phyloP scores from a whole-genome alignment of 2,113 vertebrate genomes.

The Ploceus nigricollis region DNA sequence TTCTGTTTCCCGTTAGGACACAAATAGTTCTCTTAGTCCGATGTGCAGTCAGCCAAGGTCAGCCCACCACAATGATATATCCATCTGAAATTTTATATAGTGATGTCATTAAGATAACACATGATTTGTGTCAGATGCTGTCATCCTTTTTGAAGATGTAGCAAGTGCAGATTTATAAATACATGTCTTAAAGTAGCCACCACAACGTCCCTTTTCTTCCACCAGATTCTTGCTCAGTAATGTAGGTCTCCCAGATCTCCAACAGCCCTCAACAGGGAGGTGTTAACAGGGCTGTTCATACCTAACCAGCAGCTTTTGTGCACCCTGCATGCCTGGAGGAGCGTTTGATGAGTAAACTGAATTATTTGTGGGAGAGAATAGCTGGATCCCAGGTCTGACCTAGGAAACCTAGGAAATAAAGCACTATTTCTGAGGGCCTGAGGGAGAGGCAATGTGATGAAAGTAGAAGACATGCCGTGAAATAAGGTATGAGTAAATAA shows the following conservation, averaged over 20 bases:
- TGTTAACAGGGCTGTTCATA: background rate
- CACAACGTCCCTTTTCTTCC: background rate
- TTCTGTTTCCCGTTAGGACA: background rate
- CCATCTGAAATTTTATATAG: background rate
- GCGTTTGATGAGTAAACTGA: background rate
- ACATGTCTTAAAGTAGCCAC: background rate
- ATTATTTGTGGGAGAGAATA: background rate
- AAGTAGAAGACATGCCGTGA: background rate
- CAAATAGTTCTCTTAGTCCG: background rate
- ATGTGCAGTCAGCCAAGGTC: background rate
- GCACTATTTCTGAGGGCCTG: background rate
- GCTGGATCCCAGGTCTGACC: background rate
- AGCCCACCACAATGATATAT: background rate
- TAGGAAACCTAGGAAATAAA: background rate
- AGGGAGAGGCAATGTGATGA: background rate
- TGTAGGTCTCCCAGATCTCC: background rate
- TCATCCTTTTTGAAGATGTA: background rate
- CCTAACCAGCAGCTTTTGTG: background rate
- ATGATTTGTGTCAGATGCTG: constrained; percentile 1
- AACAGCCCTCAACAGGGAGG: background rate
- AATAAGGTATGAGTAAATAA: background rate
- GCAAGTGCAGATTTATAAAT: background rate
- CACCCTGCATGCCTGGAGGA: background rate
- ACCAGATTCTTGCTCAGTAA: background rate
- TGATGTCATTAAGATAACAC: background rate